Conservation (phyloP, 1,140 invertebrate species). For the Drosophila equinoxialis region DNA sequence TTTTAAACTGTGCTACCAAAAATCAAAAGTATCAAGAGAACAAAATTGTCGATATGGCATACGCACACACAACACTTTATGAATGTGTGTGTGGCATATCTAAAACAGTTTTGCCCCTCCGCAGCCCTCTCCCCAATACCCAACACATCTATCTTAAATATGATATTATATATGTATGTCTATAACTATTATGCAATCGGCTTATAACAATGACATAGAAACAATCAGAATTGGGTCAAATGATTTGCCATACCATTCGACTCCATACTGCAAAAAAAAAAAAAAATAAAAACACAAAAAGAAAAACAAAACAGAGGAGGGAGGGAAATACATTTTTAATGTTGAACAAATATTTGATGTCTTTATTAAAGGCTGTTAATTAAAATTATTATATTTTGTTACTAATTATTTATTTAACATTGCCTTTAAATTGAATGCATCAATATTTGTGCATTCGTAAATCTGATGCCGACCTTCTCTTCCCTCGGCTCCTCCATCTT, state of each 20-base stretch:
- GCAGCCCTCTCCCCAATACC: background rate
- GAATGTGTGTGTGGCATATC: background rate
- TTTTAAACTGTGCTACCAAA: constrained; percentile 39
- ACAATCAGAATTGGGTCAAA: background rate
- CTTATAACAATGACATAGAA: constrained; percentile 3
- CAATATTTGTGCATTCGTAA: constrained; percentile 6
- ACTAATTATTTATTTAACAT: constrained; percentile 8
- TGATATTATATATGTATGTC: constrained; percentile 5
- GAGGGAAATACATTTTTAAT: background rate
- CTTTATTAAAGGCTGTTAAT: constrained; percentile 39
- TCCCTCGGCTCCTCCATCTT: background rate
- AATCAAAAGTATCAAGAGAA: constrained; percentile 12
- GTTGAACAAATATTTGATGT: constrained; percentile 9
- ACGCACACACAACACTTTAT: background rate
- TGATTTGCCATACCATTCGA: background rate
- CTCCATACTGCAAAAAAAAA: background rate
- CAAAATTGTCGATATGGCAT: constrained; percentile 3
- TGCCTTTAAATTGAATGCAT: background rate
- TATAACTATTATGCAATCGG: constrained; percentile 4
- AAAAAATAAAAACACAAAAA: too few species aligned
- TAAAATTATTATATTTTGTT: constrained; percentile 17
- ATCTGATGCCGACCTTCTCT: background rate
- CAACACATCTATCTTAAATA: background rate
- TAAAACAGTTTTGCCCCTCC: background rate
- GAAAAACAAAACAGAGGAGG: too few species aligned